Evolutionary conservation across 2,113 vertebrate genomes (phyloP), one percentile per base, ranked within the genome.

Genomic region (Heterotilapia buettikoferi): DNA sequence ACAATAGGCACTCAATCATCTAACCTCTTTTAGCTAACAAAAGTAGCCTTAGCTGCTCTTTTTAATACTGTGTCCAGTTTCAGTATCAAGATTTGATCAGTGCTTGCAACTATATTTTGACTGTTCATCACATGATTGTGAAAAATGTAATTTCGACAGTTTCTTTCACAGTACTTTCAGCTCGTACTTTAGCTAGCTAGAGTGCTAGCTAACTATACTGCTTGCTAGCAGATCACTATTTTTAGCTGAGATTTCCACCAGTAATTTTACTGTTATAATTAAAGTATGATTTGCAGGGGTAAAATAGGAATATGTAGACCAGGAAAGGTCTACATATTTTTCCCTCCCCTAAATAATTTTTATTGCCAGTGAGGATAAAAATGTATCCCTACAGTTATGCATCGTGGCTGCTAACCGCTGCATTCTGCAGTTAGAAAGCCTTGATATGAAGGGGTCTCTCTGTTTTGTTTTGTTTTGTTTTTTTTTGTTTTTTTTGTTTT

Each of bases 221-320:
- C 38, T 73, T 45, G 43, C 9, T 29, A 45, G 68, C 8, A 29
- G 29, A 47, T 19, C 24, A 76, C 40, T 47, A 11, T 47, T 76
- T 47, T 11, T 76, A 47, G 68, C 68, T 76, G 0, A 4, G 13
- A 26, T 0, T 71, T 71, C 12, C 13, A 0, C n/a, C 2, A 43
- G n/a, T 24, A 24, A 43, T 71, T 71, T 71, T 5, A 43, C 7
- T 43, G 7, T 71, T 43, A 24, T 24, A 38, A 68, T 68, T 68
- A 66, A 66, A 36, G 61, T 68, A 13, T 3, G 19, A 38, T 38
- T 66, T 66, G 4, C 61, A n/a, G 31, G 59, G 9, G 59, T 63
- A 66, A 63, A 36, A n/a, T 31, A 36, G 9, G 10, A 66, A 66
- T 0, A 36, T 36, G 59, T 63, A 63, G 31, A 63, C 59, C 16